These are phyloP conservation scores for Panurus biarmicus DNA, from an alignment of 2,113 vertebrate genomes.

Conservation along the genomic window DNA sequence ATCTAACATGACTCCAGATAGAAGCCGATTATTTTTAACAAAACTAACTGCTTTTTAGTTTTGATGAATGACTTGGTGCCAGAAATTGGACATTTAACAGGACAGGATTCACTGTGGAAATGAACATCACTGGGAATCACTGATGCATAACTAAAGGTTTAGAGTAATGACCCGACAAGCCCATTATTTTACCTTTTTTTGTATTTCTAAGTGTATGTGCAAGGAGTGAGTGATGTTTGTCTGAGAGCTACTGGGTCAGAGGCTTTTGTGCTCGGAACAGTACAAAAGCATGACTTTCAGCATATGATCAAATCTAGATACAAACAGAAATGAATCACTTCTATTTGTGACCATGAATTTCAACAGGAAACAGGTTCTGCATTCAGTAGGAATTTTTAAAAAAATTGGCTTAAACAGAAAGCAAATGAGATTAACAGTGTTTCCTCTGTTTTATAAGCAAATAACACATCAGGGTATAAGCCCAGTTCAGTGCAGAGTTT, in stretches of 20 bases:
- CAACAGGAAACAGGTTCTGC: neutral
- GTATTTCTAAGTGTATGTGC: neutral
- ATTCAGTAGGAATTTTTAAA: neutral
- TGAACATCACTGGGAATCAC: conserved; percentile 2
- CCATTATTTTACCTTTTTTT: neutral
- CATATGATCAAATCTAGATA: neutral
- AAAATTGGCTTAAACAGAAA: neutral
- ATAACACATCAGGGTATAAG: neutral
- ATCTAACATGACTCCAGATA: neutral
- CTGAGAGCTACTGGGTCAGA: neutral
- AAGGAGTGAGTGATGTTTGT: neutral
- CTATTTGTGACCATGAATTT: neutral
- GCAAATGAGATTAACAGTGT: neutral
- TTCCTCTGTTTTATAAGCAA: neutral
- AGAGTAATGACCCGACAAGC: neutral
- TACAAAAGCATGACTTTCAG: neutral
- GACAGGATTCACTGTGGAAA: neutral
- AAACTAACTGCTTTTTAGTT: neutral
- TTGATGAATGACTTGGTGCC: conserved; percentile 51
- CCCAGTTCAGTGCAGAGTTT: neutral
- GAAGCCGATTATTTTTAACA: neutral
- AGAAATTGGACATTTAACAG: conserved; percentile 1
- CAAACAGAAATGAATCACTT: neutral
- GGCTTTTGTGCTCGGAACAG: neutral
- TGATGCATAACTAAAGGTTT: neutral